These are phyloP conservation scores for Polydrusus cervinus DNA, from an alignment of 2,888 invertebrate species.

Conservation along the genomic window DNA sequence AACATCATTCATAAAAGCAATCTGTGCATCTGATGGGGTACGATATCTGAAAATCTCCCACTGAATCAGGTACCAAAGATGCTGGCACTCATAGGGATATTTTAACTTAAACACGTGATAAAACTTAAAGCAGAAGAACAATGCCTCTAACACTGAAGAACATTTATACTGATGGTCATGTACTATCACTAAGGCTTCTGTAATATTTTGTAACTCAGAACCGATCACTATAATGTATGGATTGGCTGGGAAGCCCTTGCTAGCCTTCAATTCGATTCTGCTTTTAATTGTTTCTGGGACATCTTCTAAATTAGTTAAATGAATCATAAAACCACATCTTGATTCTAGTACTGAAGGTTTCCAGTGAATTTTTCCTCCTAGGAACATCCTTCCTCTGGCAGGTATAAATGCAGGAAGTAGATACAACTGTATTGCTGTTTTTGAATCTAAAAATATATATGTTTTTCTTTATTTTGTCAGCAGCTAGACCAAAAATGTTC, in stretches of 20 bases:
- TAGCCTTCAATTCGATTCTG: slow-evolving; percentile 23
- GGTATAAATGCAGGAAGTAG: slow-evolving; percentile 24
- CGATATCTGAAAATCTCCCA: slow-evolving; percentile 31
- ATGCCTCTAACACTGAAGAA: slow-evolving; percentile 16
- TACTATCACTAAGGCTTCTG: slow-evolving; percentile 16
- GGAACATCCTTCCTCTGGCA: slow-evolving; percentile 17
- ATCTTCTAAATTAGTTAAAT: slow-evolving; percentile 20
- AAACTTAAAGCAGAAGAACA: slow-evolving; percentile 28
- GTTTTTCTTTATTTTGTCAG: background rate
- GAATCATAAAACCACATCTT: slow-evolving; percentile 16
- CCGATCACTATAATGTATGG: slow-evolving; percentile 25
- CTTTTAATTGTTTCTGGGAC: slow-evolving; percentile 16
- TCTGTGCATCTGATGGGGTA: slow-evolving; percentile 10
- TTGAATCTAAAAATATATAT: slow-evolving; percentile 26
- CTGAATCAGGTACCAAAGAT: slow-evolving; percentile 25
- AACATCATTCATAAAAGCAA: slow-evolving; percentile 33
- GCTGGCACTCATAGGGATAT: slow-evolving; percentile 25
- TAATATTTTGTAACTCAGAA: slow-evolving; percentile 10
- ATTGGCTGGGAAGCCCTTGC: slow-evolving; percentile 18
- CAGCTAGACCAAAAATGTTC: too few relatives aligned
- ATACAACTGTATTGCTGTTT: slow-evolving; percentile 21
- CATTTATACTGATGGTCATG: slow-evolving; percentile 21
- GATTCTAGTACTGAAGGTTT: slow-evolving; percentile 35
- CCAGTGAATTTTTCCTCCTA: slow-evolving; percentile 26
- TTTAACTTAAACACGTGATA: slow-evolving; percentile 25